A percentile compares a stretch with the other conserved stretches of the same genome.
Conservation (phyloP, 2,797 vertebrate species). For the Anabas testudineus region DNA sequence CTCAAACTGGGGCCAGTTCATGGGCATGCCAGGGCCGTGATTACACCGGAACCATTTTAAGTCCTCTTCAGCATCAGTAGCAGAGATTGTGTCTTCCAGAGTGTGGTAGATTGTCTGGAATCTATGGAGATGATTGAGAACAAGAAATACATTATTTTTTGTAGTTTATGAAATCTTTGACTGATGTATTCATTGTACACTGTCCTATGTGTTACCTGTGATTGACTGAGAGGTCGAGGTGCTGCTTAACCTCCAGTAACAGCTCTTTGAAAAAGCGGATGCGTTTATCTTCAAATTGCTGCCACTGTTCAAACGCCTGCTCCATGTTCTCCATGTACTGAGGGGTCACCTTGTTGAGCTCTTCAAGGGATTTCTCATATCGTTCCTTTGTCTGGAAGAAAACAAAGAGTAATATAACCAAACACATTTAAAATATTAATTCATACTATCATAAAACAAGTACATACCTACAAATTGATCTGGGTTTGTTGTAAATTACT, state of each 20-base stretch:
- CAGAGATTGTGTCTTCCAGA: conserved; percentile 90
- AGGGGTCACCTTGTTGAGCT: conserved; percentile 91
- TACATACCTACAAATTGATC: not conserved
- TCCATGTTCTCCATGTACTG: conserved; percentile 99
- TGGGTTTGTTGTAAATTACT: not conserved
- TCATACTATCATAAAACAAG: not conserved
- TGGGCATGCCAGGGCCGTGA: conserved; percentile 96
- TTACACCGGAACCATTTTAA: conserved; percentile 94
- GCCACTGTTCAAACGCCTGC: conserved; percentile 97
- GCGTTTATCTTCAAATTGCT: conserved; percentile 96
- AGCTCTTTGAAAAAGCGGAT: conserved; percentile 92
- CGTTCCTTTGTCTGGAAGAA: conserved; percentile 90
- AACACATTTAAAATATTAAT: not conserved
- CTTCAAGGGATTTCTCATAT: conserved; percentile 93
- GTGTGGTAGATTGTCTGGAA: conserved; percentile 92
- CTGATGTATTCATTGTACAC: not conserved
- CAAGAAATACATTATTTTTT: not conserved
- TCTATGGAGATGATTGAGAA: conserved; percentile 71
- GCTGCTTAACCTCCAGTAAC: conserved; percentile 92
- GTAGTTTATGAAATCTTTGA: not conserved
- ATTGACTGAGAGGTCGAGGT: conserved; percentile 94
- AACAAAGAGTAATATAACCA: not conserved
- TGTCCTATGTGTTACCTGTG: conserved; percentile 84
- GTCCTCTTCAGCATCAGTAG: conserved; percentile 92
- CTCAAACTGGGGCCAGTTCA: conserved; percentile 99